These are phyloP conservation scores for Ptychadena robeensis DNA, from an alignment of 2,797 vertebrate species.

Conservation along the genomic window DNA sequence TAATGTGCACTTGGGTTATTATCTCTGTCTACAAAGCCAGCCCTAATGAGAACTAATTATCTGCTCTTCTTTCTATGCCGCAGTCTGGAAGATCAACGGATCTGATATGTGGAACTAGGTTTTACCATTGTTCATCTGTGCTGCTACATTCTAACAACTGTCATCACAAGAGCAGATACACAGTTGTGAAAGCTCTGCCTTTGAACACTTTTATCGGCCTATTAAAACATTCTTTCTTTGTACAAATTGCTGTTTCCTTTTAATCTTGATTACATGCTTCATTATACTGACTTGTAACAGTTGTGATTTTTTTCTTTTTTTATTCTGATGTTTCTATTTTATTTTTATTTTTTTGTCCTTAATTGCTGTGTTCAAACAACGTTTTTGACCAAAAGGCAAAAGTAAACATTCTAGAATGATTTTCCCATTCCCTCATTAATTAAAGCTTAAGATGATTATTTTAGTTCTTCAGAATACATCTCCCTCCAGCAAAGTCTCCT, in stretches of 20 bases:
- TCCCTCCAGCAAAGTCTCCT: not conserved
- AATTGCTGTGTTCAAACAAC: conserved; percentile 11
- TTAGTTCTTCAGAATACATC: not conserved
- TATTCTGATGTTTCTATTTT: conserved; percentile 14
- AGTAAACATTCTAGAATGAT: not conserved
- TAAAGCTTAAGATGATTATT: not conserved
- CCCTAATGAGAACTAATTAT: conserved; percentile 63
- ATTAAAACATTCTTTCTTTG: conserved; percentile 46
- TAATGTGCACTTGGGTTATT: conserved; percentile 55
- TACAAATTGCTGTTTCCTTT: conserved; percentile 47
- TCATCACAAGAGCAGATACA: conserved; percentile 38
- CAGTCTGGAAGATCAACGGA: conserved; percentile 56
- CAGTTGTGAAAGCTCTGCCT: conserved; percentile 30
- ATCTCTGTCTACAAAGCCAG: conserved; percentile 59
- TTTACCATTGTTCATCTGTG: conserved; percentile 52
- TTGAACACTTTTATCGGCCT: conserved; percentile 40
- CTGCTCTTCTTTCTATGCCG: conserved; percentile 46
- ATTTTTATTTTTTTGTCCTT: conserved; percentile 18
- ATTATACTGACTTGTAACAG: conserved; percentile 19
- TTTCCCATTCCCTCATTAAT: not conserved
- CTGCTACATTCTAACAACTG: conserved; percentile 46
- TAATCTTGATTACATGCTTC: conserved; percentile 44
- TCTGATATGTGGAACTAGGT: conserved; percentile 46
- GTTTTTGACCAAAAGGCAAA: not conserved
- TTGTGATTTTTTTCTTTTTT: conserved; percentile 26